Evolutionary conservation across 2,888 invertebrate species (phyloP), one percentile per base, ranked within the genome.

Genomic region (Xestia ashworthii): DNA sequence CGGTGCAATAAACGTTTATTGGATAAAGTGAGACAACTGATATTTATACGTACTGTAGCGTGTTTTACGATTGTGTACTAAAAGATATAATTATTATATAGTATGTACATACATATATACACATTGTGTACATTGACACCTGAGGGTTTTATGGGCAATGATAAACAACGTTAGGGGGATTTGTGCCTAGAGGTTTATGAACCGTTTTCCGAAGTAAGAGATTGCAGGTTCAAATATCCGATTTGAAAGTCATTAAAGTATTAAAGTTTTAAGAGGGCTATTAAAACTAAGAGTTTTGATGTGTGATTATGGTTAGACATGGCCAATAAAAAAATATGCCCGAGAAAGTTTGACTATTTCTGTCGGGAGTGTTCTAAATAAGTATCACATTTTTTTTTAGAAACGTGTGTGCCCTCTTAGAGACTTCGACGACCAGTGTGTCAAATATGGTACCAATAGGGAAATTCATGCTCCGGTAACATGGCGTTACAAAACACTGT

Each of bases 1-100:
- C 67, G 53, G 50, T 66, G 82, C 71, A 78, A 78, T 87, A 80
- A 85, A 82, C 9, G 14, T 80, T 67, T 74, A 68, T 64, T 65
- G 62, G 66, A 50, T 81, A 74, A 41, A 80, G 71, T 71, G 64
- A 70, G 67, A 76, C 80, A 71, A 74, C 78, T 62, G 78, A 81
- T 80, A 81, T 87, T 86, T 81, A 88, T 88, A 76, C 62, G 71
- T 67, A 60, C 72, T 78, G 66, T 38, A 53, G n/a, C 68, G 69
- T 50, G 66, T 32, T 88, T 87, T 83, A 87, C 86, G 88, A 82
- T 73, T 71, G 38, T 62, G 38, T 74, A 74, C 44, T 76, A 74
- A 76, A 76, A 81, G 8, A 80, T 78, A 72, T 80, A 77, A 32
- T 32, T 32, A 32, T 2, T 50, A 62, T 38, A 79, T n/a, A n/a